Conservation (phyloP, 1,140 invertebrate genomes). For the Drosophila subobscura region DNA sequence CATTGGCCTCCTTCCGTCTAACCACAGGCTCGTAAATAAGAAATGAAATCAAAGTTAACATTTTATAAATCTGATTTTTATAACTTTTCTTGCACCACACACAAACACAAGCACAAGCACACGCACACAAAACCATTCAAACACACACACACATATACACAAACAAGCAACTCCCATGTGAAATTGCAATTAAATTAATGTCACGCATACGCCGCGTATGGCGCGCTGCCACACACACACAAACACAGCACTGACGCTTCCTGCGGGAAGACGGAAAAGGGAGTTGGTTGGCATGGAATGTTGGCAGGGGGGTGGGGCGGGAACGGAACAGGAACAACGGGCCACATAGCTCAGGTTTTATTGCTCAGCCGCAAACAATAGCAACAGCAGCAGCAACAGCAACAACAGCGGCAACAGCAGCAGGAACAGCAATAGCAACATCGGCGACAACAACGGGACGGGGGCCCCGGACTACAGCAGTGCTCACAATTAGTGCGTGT, state of each 20-base stretch:
- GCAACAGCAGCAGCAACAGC: slow-evolving; percentile 54
- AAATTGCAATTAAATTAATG: slow-evolving; percentile 83
- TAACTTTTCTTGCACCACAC: slow-evolving; percentile 61
- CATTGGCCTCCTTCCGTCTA: slow-evolving; percentile 44
- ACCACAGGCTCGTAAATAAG: slow-evolving; percentile 73
- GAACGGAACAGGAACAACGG: slow-evolving; percentile 67
- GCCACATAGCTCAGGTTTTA: slow-evolving; percentile 53
- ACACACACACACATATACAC: slow-evolving; percentile 16
- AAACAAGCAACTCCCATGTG: slow-evolving; percentile 50
- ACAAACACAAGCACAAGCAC: slow-evolving; percentile 8
- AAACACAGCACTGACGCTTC: slow-evolving; percentile 27
- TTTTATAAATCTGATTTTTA: slow-evolving; percentile 81
- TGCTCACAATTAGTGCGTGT: slow-evolving; percentile 73
- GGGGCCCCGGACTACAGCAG: slow-evolving; percentile 4
- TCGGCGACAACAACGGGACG: slow-evolving; percentile 20
- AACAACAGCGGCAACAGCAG: slow-evolving; percentile 33
- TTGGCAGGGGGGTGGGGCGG: slow-evolving; percentile 15
- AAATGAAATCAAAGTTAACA: slow-evolving; percentile 82
- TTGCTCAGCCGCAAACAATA: slow-evolving; percentile 51
- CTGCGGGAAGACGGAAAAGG: slow-evolving; percentile 20
- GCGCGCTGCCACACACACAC: slow-evolving; percentile 5
- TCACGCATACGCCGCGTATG: slow-evolving; percentile 79
- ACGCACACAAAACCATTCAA: slow-evolving; percentile 12
- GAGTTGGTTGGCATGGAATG: slow-evolving; percentile 6
- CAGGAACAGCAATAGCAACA: slow-evolving; percentile 42